Evolutionary conservation across 2,888 invertebrate genomes (phyloP), one percentile per base, ranked within the genome.

Genomic region (Drosophila subquinaria): DNA sequence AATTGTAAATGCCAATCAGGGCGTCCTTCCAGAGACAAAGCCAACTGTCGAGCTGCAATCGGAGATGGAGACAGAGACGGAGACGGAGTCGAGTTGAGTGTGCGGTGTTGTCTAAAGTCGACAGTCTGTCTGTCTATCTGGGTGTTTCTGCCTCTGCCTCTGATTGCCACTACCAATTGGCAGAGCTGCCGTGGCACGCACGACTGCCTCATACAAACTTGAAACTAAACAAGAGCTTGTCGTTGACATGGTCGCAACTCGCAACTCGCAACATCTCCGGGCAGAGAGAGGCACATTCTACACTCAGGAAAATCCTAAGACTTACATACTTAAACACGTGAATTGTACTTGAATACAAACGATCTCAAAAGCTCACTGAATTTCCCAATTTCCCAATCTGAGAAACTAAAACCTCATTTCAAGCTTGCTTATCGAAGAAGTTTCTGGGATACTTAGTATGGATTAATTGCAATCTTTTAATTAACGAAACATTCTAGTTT

Each of bases 1-100:
- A 91, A 91, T 91, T 91, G 90, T 91, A 90, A 91, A 91, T 91
- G 91, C 89, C 92, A 91, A 91, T 91, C 90, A 91, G 90, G 85
- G 61, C 35, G 36, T 40, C 20, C 38, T 38, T n/a, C 17, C 56
- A 52, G 23, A 80, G 70, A 84, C 82, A 88, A 85, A 79, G 73
- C 78, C 73, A 81, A 78, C 71, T 80, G 80, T 76, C 69, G 71
- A 68, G 43, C 51, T 33, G 57, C 11, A 35, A 42, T 33, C 17
- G 33, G 33, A 35, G 36, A 13, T 10, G 45, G 23, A 20, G 27
- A 30, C 5, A 13, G 55, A 27, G 42, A 6, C n/a, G 8, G 64
- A 69, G 55, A 13, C 23, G 55, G 36, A 36, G 38, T 30, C 38
- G 62, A 59, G 42, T 40, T 17, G 30, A 47, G 45, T 60, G 40